Evolutionary conservation across 2,797 vertebrate genomes (phyloP), one percentile per base, ranked within the genome.

Genomic region (Pygocentrus nattereri): DNA sequence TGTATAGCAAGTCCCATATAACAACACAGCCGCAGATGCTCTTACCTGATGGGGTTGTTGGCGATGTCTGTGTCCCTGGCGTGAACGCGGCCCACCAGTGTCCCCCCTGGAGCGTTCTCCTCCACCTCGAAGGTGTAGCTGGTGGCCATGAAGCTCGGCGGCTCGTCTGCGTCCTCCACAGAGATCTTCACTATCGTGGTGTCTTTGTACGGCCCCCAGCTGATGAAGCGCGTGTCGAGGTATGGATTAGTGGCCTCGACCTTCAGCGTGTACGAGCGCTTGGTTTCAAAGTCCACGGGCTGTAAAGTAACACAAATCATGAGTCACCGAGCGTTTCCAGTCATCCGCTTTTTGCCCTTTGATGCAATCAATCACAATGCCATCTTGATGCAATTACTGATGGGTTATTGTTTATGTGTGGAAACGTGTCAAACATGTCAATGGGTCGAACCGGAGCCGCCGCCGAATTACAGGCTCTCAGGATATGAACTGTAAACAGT

Each of bases 31-130:
- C n/a, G n/a, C n/a, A n/a, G n/a, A n/a, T n/a, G n/a, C n/a, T 4
- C 50, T 8, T 94, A 99, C 98, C 96, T 97, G 91, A 99, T 94
- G 6, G 95, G 95, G 67, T 95, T 98, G 90, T 97, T 97, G 85
- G 97, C 96, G 78, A 95, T 94, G 77, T 99, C 97, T 0, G 96
- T 97, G 89, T 99, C 98, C 95, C 97, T 98, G 91, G 97, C 98
- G 67, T 98, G 96, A 18, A 99, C 97, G 83, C 96, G 96, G 30
- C 98, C 97, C 87, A 99, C 97, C 86, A 90, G 81, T 7, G 97
- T 96, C 71, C 96, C 96, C 72, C 94, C 91, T 0, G 96, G 95
- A 16, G 96, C 95, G 0, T 99, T 99, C 90, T 99, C 98, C 87
- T 96, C 95, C 31, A 99, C 97, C 94, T 98, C 97, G 1, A 98